Evolutionary conservation across 2,113 vertebrate genomes (phyloP).

Genomic region (Hyla sarda): DNA sequence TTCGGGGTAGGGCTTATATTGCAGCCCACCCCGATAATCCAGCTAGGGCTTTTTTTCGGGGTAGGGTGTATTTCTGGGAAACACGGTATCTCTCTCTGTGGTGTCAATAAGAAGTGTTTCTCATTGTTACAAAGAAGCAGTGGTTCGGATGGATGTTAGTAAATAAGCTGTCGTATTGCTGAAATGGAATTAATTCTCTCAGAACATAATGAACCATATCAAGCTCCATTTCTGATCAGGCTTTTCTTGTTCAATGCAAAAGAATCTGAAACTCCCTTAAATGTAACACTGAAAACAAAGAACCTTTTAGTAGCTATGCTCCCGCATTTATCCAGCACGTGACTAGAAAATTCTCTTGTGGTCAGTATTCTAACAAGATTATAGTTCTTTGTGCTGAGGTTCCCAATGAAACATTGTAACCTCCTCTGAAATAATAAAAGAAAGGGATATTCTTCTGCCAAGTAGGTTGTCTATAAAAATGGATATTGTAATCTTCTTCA

Average conservation of each 20-base stretch:
- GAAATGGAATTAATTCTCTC: constrained; percentile 39
- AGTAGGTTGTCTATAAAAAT: not conserved
- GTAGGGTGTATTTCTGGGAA: too few species aligned
- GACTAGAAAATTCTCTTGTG: not conserved
- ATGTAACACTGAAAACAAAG: constrained; percentile 24
- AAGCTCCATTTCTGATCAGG: constrained; percentile 18
- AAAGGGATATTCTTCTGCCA: too few species aligned
- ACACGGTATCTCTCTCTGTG: constrained; percentile 21
- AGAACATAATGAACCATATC: constrained; percentile 49
- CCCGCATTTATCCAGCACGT: not conserved
- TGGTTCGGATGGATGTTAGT: constrained; percentile 12
- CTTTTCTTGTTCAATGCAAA: constrained; percentile 9
- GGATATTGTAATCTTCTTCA: not conserved
- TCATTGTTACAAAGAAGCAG: not conserved
- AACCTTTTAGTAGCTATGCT: not conserved
- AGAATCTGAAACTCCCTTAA: constrained; percentile 19
- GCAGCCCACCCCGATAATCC: too few species aligned
- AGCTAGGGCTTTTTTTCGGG: too few species aligned
- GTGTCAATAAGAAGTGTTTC: constrained; percentile 18
- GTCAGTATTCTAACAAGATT: not conserved
- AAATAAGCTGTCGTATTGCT: constrained; percentile 14
- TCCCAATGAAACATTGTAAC: not conserved
- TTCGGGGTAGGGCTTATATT: too few species aligned
- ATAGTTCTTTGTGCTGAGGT: not conserved
- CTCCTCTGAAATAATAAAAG: not conserved